A percentile compares a stretch with the other conserved stretches of the same genome.
Conservation (phyloP, 1,140 invertebrate genomes). For the Trachelipus rathkii region DNA sequence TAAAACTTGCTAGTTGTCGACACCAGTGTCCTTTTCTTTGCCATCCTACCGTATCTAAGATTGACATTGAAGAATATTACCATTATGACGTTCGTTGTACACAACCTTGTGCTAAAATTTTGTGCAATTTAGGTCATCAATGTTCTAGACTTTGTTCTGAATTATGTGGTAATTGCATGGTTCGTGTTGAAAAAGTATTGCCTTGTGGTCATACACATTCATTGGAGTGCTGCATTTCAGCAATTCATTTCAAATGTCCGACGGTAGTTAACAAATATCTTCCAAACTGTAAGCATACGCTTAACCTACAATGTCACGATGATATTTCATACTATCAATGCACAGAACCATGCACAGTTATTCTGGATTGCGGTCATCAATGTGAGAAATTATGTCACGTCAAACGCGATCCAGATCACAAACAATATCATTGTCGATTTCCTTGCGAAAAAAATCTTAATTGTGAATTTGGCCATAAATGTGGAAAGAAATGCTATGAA, state of each 20-base stretch:
- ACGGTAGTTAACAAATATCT: constrained; percentile 24
- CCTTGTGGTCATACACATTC: constrained; percentile 34
- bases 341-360: background rate
- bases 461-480: constrained; percentile 48
- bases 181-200: constrained; percentile 34
- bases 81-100: constrained; percentile 50
- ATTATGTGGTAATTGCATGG: background rate
- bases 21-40: constrained; percentile 56
- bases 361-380: constrained; percentile 22
- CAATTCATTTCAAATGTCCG: constrained; percentile 23
- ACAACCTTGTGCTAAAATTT: constrained; percentile 48
- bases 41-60: no score
- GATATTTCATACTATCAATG: background rate
- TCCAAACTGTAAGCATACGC: constrained; percentile 27
- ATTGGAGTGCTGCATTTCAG: constrained; percentile 24
- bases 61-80: no score
- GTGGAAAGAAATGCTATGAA: constrained; percentile 54
- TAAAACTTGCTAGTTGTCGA: constrained; percentile 61
- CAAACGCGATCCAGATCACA: constrained; percentile 16
- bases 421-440: background rate
- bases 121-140: constrained; percentile 54
- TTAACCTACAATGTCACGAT: constrained; percentile 26
- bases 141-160: constrained; percentile 51
- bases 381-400: constrained; percentile 19
- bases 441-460: background rate